These are phyloP conservation scores for Entomyzon cyanotis DNA, from an alignment of 2,113 vertebrate species.

Conservation along the genomic window DNA sequence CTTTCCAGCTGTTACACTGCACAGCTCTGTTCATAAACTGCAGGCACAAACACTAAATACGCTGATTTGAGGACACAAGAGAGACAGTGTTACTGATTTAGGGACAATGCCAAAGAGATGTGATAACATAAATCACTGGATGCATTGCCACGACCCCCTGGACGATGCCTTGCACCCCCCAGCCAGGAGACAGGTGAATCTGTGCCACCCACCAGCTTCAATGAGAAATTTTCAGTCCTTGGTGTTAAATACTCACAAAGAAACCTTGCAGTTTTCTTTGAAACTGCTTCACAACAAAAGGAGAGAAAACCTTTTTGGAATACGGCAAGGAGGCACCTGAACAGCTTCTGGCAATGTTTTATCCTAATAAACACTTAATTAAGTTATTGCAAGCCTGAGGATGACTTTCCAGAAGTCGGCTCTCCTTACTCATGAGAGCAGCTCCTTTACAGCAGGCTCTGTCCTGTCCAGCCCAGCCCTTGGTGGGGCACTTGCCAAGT, in stretches of 20 bases:
- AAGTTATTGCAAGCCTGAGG: background rate
- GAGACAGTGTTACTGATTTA: background rate
- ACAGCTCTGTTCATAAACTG: background rate
- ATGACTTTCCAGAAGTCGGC: background rate
- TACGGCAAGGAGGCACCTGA: background rate
- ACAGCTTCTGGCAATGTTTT: constrained; percentile 23
- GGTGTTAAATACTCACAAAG: background rate
- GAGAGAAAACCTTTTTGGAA: background rate
- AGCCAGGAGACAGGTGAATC: background rate
- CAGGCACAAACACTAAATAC: background rate
- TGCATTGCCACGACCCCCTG: fast-evolving
- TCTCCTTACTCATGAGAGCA: background rate
- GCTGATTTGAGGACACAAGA: background rate
- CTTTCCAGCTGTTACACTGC: background rate
- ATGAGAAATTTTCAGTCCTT: background rate
- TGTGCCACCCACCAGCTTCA: background rate
- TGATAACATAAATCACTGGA: fast-evolving
- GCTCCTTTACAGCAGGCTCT: constrained; percentile 11
- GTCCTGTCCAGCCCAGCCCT: constrained; percentile 34
- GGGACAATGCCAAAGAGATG: background rate
- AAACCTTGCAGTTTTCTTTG: background rate
- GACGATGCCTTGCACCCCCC: background rate
- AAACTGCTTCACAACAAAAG: background rate
- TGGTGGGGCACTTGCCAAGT: background rate
- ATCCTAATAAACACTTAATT: constrained; percentile 11